Evolutionary conservation across 2,113 vertebrate genomes (phyloP).

Genomic region (Cinclus cinclus): DNA sequence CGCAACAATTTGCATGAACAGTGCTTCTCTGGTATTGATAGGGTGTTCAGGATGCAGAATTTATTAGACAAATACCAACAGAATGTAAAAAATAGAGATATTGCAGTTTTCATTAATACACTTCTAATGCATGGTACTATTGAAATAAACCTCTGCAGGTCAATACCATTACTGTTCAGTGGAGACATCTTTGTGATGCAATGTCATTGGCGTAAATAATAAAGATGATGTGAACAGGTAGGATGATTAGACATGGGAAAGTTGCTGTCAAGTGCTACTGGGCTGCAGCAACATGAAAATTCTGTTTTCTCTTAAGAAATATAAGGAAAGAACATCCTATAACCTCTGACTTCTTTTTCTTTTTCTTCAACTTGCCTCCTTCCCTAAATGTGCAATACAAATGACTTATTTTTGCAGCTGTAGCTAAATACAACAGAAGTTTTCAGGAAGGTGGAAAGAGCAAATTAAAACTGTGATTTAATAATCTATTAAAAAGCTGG

Average conservation of each 20-base stretch:
- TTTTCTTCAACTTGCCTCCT: background rate
- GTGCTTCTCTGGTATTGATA: background rate
- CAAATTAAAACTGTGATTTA: background rate
- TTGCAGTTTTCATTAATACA: background rate
- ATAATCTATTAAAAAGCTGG: accelerated
- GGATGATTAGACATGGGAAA: background rate
- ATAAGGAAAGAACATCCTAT: background rate
- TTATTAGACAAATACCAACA: background rate
- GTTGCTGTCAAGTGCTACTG: background rate
- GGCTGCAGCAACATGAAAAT: background rate
- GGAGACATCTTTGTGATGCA: background rate
- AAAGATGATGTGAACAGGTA: background rate
- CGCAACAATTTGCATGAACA: background rate
- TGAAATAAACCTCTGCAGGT: background rate
- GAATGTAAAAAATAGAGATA: background rate
- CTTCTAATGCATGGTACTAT: background rate
- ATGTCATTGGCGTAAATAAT: background rate
- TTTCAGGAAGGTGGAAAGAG: background rate
- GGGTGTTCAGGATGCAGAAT: background rate
- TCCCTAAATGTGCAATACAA: background rate
- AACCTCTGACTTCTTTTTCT: background rate
- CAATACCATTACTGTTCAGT: background rate
- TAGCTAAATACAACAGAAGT: background rate
- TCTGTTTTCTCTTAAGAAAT: background rate
- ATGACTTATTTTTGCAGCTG: background rate